Evolutionary conservation across 1,140 invertebrate species (phyloP).

Genomic region (Calliopsis andreniformis): DNA sequence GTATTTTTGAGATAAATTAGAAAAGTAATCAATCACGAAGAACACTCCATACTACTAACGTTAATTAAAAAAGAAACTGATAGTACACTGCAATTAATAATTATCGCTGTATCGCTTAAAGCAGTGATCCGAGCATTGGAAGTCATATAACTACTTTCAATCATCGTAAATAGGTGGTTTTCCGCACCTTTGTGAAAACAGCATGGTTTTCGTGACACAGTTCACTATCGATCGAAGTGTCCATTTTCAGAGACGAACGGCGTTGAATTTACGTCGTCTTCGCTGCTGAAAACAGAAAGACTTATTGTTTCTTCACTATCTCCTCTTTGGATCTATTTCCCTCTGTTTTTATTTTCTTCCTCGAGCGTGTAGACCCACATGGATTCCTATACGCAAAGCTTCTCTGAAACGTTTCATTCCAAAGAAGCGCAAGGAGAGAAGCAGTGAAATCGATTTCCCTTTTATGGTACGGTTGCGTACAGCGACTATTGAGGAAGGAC

Average conservation of each 20-base stretch:
- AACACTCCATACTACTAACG: too few species aligned
- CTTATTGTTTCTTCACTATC: background rate
- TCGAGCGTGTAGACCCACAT: background rate
- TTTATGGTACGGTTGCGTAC: background rate
- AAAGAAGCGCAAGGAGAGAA: background rate
- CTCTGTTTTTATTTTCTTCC: background rate
- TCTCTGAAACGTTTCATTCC: background rate
- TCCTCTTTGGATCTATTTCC: background rate
- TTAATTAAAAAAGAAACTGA: too few species aligned
- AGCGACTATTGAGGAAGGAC: background rate
- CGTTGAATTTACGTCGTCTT: background rate
- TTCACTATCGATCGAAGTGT: background rate
- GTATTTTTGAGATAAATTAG: too few species aligned
- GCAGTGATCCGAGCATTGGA: too few species aligned
- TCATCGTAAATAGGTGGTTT: too few species aligned
- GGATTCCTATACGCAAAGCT: background rate
- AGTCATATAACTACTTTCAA: too few species aligned
- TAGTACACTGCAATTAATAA: too few species aligned
- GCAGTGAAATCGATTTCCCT: conserved; percentile 3
- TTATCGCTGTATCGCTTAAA: too few species aligned
- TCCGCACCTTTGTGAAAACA: too few species aligned
- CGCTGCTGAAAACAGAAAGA: background rate
- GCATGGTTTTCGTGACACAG: too few species aligned
- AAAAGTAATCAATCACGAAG: too few species aligned
- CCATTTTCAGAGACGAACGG: background rate